Base-by-base conservation (phyloP, 2,797 vertebrate genomes). In the Leontopithecus rosalia region DNA sequence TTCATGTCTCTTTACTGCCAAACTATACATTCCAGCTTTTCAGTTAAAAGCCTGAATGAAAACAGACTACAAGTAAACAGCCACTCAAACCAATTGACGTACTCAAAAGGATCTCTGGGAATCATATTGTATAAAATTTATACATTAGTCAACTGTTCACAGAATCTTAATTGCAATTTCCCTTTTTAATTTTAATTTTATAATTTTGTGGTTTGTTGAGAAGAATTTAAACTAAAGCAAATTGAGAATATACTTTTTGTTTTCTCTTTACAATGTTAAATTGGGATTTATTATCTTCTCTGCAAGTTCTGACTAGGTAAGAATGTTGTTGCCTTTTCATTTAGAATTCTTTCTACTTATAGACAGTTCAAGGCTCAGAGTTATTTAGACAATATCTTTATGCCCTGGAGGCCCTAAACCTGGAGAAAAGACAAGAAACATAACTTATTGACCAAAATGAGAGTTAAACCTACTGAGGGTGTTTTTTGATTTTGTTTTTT, bases 71-170 rank as follows among this genome's bases (percentile, higher is more conserved):
- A 86, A 95, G 86, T 95, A 85, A 79, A 64, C 15, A 48, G n/a
- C 7, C 22, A 73, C 95, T 96, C 75, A 83, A 50, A 2, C 4
- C 75, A 82, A 79, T 0, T 82, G 88, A 83, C 24, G 2, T 22
- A 13, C 15, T 64, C 39, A 43, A 57, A 81, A n/a, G 46, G 58
- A 41, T 89, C 79, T 89, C 33, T 67, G 50, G 73, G 46, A 72
- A 57, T 89, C 41, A 70, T 85, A 58, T 11, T 79, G 26, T 41
- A 26, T 87, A 91, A 96, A 94, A 94, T 93, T 87, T 97, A 95
- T 96, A 67, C 41, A 80, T 90, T 97, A 96, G 94, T 97, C 89
- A 97, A 46, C 91, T 97, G 70, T 94, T 97, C 52, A 39, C 70
- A 83, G 43, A 64, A 70, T 70, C 55, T 90, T 97, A 64, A 96